Conservation (phyloP, 2,888 invertebrate species). For the Germaria angustata region DNA sequence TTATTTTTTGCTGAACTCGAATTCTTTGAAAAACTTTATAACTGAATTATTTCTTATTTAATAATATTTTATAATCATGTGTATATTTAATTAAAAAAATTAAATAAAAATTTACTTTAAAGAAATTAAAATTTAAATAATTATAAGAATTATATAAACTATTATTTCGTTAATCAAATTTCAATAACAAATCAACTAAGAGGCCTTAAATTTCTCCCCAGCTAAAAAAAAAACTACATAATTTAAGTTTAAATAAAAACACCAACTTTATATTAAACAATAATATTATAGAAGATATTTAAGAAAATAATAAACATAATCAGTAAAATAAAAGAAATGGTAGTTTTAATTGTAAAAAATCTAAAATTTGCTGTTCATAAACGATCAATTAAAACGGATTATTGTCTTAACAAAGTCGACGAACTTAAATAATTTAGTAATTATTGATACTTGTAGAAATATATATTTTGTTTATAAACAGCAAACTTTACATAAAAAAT, state of each 20-base stretch:
- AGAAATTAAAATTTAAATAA: conserved; percentile 17
- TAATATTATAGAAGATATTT: conserved; percentile 46
- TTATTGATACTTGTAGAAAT: conserved; percentile 7
- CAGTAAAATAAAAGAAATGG: conserved; percentile 22
- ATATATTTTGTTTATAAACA: conserved; percentile 71
- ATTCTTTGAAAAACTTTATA: neutral
- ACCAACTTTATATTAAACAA: conserved; percentile 27
- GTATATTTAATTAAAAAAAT: conserved; percentile 28
- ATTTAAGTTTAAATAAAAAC: conserved; percentile 24
- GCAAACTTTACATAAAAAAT: conserved; percentile 63
- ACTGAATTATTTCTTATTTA: conserved; percentile 27
- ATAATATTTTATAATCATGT: conserved; percentile 44
- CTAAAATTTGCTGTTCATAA: conserved; percentile 73
- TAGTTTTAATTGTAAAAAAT: conserved; percentile 47
- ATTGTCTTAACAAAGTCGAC: neutral
- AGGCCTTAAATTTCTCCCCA: conserved; percentile 49
- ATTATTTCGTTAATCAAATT: conserved; percentile 45
- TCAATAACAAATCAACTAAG: conserved; percentile 45
- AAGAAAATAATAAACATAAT: conserved; percentile 42
- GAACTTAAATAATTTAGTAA: conserved; percentile 31
- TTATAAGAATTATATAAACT: conserved; percentile 37
- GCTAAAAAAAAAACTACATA: neutral
- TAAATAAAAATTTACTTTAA: neutral
- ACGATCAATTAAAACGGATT: conserved; percentile 65
- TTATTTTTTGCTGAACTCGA: conserved; percentile 25